Evolutionary conservation across 2,797 vertebrate species (phyloP).

Genomic region (Thripadectes ignobilis): DNA sequence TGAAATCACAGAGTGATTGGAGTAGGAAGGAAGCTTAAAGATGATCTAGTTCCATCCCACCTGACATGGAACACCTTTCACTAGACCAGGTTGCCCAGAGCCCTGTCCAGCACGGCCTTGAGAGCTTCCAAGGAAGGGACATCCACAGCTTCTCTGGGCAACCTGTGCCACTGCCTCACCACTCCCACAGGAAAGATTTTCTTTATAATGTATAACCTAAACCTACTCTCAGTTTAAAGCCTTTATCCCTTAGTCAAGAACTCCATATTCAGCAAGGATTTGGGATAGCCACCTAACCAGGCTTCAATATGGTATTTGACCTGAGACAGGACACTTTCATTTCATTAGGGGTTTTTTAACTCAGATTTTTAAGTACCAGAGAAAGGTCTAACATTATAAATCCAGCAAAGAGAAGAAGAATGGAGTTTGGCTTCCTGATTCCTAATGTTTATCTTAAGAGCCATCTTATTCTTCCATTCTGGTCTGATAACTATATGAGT

Average conservation of each 20-base stretch:
- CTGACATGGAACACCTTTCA: too few relatives aligned
- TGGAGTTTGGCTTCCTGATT: neutral
- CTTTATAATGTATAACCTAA: neutral
- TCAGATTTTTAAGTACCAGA: neutral
- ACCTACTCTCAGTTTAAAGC: neutral
- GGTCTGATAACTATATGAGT: neutral
- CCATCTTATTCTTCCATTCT: neutral
- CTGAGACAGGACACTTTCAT: neutral
- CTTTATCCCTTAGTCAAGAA: neutral
- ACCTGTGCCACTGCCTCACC: neutral
- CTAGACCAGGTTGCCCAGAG: too few relatives aligned
- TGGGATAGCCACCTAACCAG: neutral
- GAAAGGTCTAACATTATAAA: neutral
- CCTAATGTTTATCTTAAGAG: neutral
- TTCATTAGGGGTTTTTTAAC: too few relatives aligned
- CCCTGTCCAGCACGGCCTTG: too few relatives aligned
- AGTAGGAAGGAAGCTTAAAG: too few relatives aligned
- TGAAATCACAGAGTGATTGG: neutral
- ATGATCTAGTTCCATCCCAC: too few relatives aligned
- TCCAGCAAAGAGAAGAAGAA: neutral
- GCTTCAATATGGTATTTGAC: neutral
- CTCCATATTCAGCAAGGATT: neutral
- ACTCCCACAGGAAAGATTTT: neutral
- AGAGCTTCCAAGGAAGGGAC: too few relatives aligned
- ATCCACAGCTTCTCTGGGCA: neutral